These are phyloP conservation scores for Nycticorax nycticorax DNA, from an alignment of 2,113 vertebrate species.

Conservation along the genomic window DNA sequence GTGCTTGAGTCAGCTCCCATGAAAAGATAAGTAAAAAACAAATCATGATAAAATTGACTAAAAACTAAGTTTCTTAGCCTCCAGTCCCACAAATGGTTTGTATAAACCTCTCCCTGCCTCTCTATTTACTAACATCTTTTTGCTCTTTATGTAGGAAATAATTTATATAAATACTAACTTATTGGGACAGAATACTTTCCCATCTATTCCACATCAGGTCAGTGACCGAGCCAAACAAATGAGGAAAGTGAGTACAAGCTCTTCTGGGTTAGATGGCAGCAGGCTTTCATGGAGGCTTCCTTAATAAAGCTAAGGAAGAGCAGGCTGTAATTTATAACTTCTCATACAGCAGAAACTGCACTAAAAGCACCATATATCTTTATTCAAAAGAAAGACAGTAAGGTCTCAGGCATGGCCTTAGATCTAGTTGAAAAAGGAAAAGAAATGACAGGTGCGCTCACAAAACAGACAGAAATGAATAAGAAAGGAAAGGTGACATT, in stretches of 20 bases:
- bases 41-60: neutral
- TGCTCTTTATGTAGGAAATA: neutral
- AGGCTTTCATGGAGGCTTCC: neutral
- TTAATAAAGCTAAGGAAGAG: neutral
- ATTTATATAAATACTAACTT: neutral
- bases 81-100: neutral
- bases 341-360: neutral
- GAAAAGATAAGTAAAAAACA: fast-evolving
- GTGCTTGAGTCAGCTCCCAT: neutral
- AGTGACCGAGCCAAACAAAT: neutral
- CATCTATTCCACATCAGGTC: neutral
- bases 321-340: neutral
- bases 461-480: neutral
- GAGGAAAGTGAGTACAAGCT: neutral
- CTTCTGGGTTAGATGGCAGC: neutral
- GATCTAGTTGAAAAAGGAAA: neutral
- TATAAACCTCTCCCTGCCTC: neutral
- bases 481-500: neutral
- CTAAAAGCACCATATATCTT: neutral
- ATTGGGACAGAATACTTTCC: neutral
- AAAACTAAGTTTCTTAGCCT: neutral
- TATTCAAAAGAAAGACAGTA: neutral
- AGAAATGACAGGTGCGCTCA: neutral
- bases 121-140: neutral
- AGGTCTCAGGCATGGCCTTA: neutral